These are phyloP conservation scores for Ischnus inquisitorius DNA, from an alignment of 2,888 invertebrate species.

Conservation along the genomic window DNA sequence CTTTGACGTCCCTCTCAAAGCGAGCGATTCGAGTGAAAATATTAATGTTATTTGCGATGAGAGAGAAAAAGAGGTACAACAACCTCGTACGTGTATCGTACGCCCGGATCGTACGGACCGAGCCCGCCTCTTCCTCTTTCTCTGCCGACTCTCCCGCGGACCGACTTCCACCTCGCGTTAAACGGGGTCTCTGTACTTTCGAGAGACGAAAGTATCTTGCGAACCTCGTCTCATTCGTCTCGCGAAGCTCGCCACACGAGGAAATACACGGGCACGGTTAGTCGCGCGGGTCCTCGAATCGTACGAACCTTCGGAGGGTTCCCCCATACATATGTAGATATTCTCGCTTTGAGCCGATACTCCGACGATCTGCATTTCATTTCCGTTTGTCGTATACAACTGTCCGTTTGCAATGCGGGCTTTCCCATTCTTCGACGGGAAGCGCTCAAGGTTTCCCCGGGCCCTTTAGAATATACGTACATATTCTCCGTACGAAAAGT, in stretches of 20 bases:
- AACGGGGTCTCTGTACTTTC: conserved; percentile 67
- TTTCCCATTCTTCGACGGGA: neutral
- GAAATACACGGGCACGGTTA: too few species aligned
- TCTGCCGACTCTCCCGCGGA: conserved; percentile 20
- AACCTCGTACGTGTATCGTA: conserved; percentile 23
- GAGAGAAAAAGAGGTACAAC: neutral
- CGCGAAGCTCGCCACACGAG: conserved; percentile 60
- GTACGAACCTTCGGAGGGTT: too few species aligned
- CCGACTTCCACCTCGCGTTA: conserved; percentile 62
- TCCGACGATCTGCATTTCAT: neutral
- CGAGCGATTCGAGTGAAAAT: neutral
- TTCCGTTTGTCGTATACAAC: conserved; percentile 9
- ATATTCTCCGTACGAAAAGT: too few species aligned
- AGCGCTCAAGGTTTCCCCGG: neutral
- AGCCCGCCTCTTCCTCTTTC: conserved; percentile 23
- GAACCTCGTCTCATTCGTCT: conserved; percentile 60
- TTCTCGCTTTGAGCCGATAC: neutral
- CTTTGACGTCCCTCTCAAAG: neutral
- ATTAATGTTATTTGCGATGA: neutral
- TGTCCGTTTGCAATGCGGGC: neutral
- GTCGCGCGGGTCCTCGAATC: neutral
- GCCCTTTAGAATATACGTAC: neutral
- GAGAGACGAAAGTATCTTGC: conserved; percentile 60
- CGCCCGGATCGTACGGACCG: neutral
- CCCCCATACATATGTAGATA: neutral